Base-by-base conservation (phyloP, 1,140 invertebrate genomes). In the Agrypnia vestita region DNA sequence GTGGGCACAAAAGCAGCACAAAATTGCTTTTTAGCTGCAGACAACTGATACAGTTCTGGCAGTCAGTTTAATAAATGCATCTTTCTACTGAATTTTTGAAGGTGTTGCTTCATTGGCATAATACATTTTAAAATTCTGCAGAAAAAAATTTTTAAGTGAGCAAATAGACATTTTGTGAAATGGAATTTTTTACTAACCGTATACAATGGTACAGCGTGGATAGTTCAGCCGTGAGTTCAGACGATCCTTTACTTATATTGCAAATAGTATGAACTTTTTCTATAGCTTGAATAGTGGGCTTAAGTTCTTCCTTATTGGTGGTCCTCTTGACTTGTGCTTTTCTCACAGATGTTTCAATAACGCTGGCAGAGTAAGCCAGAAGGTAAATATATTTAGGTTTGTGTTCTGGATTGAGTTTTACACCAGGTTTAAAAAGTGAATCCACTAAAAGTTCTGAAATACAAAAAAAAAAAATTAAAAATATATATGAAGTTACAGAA, bases 381-480 rank as follows among this genome's bases (percentile, higher is more conserved):
- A 99, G 89, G 89, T 96, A 97, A 85, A 99, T 96, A 85, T 99
- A 99, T 87, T 99, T 99, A 3, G 97, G 94, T 89, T 98, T 98
- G 86, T 99, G 97, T 85, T 99, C 98, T 0, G 95, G 96, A 89
- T 99, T 98, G 55, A 99, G 90, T 90, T 98, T 98, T 3, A 95
- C 94, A 12, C 96, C 95, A 17, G 96, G 94, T 86, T 97, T 97
- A 85, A 99, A 99, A 12, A 99, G 87, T 0, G 96, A 93, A 88
- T 99, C 97, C 25, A 99, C 95, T 0, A 99, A 89, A 19, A 99
- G 90, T 90, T 99, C 97, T 94, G 88, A 35, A 91, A 35, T 35
- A 35, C 1, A 35, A 35, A 90, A 61, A 74, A 64, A 47, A 17
- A 71, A 1, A 72, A 44, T 64, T 43, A 6, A 76, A 59, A 61